A percentile compares a stretch with the other conserved stretches of the same genome.
phyloP scores from a whole-genome alignment of 1,140 invertebrate species.

The Pogonognathellus flavescens region DNA sequence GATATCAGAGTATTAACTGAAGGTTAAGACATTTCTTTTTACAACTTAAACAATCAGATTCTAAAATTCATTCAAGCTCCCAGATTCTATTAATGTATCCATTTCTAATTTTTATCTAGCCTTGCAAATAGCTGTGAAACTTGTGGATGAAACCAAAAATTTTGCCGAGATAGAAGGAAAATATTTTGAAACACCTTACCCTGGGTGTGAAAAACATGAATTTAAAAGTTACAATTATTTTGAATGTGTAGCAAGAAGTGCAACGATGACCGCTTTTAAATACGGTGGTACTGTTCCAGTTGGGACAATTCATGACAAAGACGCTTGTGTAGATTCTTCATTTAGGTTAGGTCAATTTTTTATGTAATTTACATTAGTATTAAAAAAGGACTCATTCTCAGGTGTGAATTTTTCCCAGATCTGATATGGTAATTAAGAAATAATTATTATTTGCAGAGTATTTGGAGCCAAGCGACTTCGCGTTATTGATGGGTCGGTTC shows the following conservation, averaged over 20 bases:
- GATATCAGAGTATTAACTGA: background rate
- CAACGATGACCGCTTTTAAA: constrained; percentile 17
- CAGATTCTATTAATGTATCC: background rate
- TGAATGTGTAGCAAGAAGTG: constrained; percentile 75
- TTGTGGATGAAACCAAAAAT: constrained; percentile 49
- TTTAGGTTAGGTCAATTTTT: no score
- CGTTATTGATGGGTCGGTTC: constrained; percentile 80
- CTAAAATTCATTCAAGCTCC: no score
- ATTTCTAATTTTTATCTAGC: background rate
- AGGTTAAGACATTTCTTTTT: background rate
- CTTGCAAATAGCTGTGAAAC: constrained; percentile 43
- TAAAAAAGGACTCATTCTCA: no score
- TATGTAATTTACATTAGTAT: no score
- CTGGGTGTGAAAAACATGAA: constrained; percentile 81
- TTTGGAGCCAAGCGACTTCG: constrained; percentile 76
- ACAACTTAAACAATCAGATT: background rate
- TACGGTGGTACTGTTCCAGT: constrained; percentile 44
- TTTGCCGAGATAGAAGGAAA: constrained; percentile 54
- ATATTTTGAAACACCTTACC: constrained; percentile 74
- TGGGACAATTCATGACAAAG: background rate
- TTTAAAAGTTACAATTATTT: constrained; percentile 85
- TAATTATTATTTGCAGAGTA: constrained; percentile 70
- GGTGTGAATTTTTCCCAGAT: background rate
- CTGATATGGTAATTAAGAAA: background rate
- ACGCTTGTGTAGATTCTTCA: background rate